A percentile compares a stretch with the other conserved stretches of the same genome.
phyloP scores from a whole-genome alignment of 2,888 invertebrate species.

The Lomographa bimaculata region DNA sequence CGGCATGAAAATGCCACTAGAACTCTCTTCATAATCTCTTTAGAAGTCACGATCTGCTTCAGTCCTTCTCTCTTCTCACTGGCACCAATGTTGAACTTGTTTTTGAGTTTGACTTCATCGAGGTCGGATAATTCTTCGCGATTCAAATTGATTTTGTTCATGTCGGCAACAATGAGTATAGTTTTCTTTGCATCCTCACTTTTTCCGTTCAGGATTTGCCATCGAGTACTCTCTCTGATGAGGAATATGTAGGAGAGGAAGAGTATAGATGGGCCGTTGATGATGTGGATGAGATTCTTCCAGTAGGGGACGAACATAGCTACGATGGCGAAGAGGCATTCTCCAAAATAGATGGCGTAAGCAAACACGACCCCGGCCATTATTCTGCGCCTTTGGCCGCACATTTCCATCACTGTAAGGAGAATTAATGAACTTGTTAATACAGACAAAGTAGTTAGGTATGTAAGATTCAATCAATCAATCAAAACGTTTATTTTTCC shows the following conservation, averaged over 20 bases:
- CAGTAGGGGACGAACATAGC: constrained; percentile 64
- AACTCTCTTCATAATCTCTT: constrained; percentile 54
- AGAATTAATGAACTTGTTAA: too few relatives aligned
- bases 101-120: constrained; percentile 47
- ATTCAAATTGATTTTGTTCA: constrained; percentile 56
- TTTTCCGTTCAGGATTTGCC: constrained; percentile 64
- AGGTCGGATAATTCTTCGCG: constrained; percentile 48
- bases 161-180: constrained; percentile 48
- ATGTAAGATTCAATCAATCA: not conserved
- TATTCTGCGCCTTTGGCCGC: constrained; percentile 52
- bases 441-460: constrained; percentile 1
- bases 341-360: constrained; percentile 62
- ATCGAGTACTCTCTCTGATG: constrained; percentile 63
- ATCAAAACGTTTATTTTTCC: too few relatives aligned
- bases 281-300: constrained; percentile 59
- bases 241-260: constrained; percentile 51
- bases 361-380: constrained; percentile 60
- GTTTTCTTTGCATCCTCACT: constrained; percentile 53
- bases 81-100: constrained; percentile 53
- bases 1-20: constrained; percentile 48
- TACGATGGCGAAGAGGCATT: constrained; percentile 57
- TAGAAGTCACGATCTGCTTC: constrained; percentile 51
- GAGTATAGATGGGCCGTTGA: constrained; percentile 57
- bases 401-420: constrained; percentile 64
- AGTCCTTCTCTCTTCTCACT: constrained; percentile 52